These are phyloP conservation scores for Antedon bifida DNA, from an alignment of 35 echinoderm and acorn worm species.

Conservation along the genomic window DNA sequence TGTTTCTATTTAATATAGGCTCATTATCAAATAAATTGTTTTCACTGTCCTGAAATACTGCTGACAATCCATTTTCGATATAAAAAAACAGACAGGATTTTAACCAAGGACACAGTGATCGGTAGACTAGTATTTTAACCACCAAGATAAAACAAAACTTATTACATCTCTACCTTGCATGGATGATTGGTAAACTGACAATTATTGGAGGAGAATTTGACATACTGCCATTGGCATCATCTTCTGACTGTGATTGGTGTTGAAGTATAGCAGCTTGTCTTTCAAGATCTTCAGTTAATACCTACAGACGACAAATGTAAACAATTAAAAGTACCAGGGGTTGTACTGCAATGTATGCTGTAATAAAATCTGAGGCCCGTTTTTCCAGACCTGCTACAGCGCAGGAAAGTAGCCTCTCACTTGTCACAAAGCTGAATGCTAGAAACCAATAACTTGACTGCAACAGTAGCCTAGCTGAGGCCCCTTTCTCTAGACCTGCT, in stretches of 20 bases:
- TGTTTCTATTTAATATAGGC: too few relatives aligned
- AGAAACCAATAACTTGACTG: not conserved
- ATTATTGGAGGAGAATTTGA: slow-evolving; percentile 38
- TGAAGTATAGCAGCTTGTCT: slow-evolving; percentile 50
- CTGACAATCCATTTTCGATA: too few relatives aligned
- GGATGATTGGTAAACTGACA: slow-evolving; percentile 63
- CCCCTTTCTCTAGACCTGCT: not conserved
- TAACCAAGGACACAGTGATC: too few relatives aligned
- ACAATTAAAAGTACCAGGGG: not conserved
- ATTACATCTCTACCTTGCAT: slow-evolving; percentile 90
- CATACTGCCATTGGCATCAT: slow-evolving; percentile 4
- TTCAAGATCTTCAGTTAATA: slow-evolving; percentile 65
- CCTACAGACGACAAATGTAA: not conserved
- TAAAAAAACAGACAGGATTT: too few relatives aligned
- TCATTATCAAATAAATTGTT: too few relatives aligned
- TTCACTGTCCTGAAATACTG: too few relatives aligned
- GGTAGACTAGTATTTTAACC: too few relatives aligned
- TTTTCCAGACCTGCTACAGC: too few relatives aligned
- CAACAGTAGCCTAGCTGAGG: not conserved
- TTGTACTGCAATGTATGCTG: not conserved
- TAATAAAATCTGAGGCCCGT: too few relatives aligned
- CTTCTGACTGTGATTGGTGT: slow-evolving; percentile 33
- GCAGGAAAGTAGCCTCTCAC: not conserved
- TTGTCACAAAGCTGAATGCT: not conserved
- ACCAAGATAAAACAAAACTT: too few relatives aligned